Conservation (phyloP, 2,113 vertebrate genomes). For the Ursus arctos region DNA sequence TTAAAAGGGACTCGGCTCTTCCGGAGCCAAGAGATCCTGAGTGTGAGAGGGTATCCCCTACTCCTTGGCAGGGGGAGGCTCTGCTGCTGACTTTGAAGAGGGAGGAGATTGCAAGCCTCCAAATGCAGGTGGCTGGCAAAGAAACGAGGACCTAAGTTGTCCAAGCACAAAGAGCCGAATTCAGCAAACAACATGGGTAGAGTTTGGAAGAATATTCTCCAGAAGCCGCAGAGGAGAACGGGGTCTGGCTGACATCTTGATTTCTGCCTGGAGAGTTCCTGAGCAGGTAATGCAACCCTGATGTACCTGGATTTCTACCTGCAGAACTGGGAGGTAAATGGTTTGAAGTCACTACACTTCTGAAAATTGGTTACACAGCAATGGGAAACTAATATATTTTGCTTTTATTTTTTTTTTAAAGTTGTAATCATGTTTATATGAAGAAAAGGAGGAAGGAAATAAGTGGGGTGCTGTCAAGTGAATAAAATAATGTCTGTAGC, state of each 20-base stretch:
- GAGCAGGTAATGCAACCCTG: not conserved
- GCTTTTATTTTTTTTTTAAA: not conserved
- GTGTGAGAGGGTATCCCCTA: fast-evolving
- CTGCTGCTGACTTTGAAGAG: not conserved
- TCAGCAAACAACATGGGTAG: not conserved
- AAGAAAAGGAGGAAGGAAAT: not conserved
- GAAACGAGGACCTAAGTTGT: not conserved
- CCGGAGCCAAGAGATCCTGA: not conserved
- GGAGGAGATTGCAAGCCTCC: not conserved
- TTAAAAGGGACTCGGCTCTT: not conserved
- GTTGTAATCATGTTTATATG: not conserved
- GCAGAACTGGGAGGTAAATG: not conserved
- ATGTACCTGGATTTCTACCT: not conserved
- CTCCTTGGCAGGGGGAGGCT: not conserved
- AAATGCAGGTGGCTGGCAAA: not conserved
- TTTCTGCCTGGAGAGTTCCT: not conserved
- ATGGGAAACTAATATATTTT: not conserved
- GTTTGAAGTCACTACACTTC: not conserved
- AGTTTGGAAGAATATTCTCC: not conserved
- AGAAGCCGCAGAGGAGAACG: not conserved
- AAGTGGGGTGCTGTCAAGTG: not conserved
- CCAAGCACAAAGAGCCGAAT: not conserved
- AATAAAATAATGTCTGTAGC: not conserved
- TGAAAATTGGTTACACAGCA: not conserved
- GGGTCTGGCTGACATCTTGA: not conserved